Base-by-base conservation (phyloP, 2,113 vertebrate species). In the Sturnus vulgaris region DNA sequence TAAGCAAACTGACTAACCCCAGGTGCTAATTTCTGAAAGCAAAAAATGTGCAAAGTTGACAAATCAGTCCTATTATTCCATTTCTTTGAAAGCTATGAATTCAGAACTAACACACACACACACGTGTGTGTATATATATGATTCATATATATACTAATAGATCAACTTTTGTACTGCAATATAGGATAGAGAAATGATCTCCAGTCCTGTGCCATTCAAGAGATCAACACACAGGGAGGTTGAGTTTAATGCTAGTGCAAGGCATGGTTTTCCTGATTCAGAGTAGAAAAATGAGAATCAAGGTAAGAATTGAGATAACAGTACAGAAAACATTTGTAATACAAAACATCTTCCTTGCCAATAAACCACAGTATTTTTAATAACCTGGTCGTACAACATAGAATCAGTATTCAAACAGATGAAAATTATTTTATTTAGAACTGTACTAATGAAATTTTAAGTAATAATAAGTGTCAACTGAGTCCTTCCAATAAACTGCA, bases 1-100 rank as follows among this genome's bases (percentile, higher is more conserved):
- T 99, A 99, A 69, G 99, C 99, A 98, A 99, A 99, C 95, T 99
- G 99, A 98, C 98, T 99, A 84, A 99, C 99, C 23, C 99, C 99
- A 19, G 98, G 98, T 42, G 98, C 98, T 96, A 99, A 97, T 98
- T 99, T 99, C 99, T 99, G 96, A 94, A 96, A 91, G 73, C 42
- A 96, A 77, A 90, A 76, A 35, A 5, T 4, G 7, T n/a, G 19
- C 35, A 65, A 77, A 57, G 42, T 31, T 3, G 18, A 49, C 21
- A 33, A 15, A 69, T 80, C 9, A 72, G 22, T 65, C 4, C 13
- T 81, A 50, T 31, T 68, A 56, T 47, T 61, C 63, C 2, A 33
- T 31, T 86, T 78, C 39, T 47, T 77, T 64, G 39, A 75, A 72
- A 68, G 12, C 17, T 78, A 14, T 5, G 27, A 31, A 22, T 83